Conservation (phyloP, 1,140 invertebrate genomes). For the Onthophagus taurus region DNA sequence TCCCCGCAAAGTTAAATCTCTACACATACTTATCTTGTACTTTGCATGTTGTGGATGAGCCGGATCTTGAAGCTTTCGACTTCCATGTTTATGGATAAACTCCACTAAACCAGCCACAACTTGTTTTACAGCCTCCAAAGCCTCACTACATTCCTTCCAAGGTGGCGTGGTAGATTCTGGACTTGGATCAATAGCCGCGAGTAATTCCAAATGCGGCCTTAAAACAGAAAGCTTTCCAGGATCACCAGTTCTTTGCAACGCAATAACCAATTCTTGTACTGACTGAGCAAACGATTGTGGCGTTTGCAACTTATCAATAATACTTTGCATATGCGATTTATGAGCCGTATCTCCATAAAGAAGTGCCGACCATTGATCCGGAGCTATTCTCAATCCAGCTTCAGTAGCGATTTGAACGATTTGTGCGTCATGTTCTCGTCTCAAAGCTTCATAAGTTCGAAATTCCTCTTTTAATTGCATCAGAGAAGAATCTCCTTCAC, state of each 20-base stretch:
- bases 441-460: constrained; percentile 83
- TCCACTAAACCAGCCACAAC: constrained; percentile 78
- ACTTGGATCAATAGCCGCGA: constrained; percentile 78
- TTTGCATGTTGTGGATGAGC: constrained; percentile 57
- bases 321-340: constrained; percentile 98
- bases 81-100: constrained; percentile 74
- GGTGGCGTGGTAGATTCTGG: constrained; percentile 59
- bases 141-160: constrained; percentile 65
- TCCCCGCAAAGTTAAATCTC: constrained; percentile 67
- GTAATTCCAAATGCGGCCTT: constrained; percentile 69
- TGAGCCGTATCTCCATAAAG: constrained; percentile 91
- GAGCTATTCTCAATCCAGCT: constrained; percentile 90
- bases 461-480: constrained; percentile 99
- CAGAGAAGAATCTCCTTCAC: constrained; percentile 93
- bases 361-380: constrained; percentile 96
- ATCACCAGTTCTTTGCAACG: constrained; percentile 83
- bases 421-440: constrained; percentile 96
- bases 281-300: constrained; percentile 84
- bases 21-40: constrained; percentile 88
- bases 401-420: constrained; percentile 97
- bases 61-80: constrained; percentile 48
- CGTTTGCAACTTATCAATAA: constrained; percentile 90
- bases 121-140: constrained; percentile 69
- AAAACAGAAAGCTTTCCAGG: constrained; percentile 72
- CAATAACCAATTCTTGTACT: constrained; percentile 86